Evolutionary conservation across 2,797 vertebrate genomes (phyloP), one percentile per base, ranked within the genome.

Genomic region (Anguilla obscura): DNA sequence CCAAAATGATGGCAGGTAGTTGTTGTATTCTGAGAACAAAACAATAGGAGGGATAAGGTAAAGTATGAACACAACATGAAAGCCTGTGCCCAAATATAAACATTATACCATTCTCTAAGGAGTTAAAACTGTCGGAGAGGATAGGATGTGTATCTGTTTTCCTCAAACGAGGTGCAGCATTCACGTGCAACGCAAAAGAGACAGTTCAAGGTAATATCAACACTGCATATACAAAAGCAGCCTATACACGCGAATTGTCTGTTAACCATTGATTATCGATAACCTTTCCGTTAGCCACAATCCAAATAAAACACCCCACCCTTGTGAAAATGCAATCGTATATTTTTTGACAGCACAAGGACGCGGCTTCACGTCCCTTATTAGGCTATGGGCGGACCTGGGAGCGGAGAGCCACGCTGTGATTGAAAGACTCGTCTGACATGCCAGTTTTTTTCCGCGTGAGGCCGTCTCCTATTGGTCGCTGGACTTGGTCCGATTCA

Each of bases 401-500:
- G 0, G n/a, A 56, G 1, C 56, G 90, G 84, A 76, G 90, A 54
- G 82, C 88, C 54, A 0, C 8, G 33, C 36, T 91, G 74, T 93
- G 93, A 96, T 96, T 96, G 95, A 95, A 74, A 0, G 0, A 56
- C 0, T 0, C 0, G 87, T 54, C 94, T 96, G 96, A 96, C 93
- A 95, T 94, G 95, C 95, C 94, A 56, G 50, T 63, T 91, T 89
- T 93, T 92, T 63, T n/a, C 3, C 1, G 2, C 40, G 66, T 76
- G 66, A 86, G 33, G 0, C 21, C 14, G 52, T 12, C 86, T 92
- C 88, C 92, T 89, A 96, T 96, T 96, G 96, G 96, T 79, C 76
- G 0, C 0, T 10, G 63, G 63, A 74, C 93, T 96, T 96, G 94
- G 96, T 96, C 93, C 95, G 95, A 96, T 96, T 93, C 92, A 87